Percentiles rank a stretch among this genome's conserved stretches.
phyloP scores from a whole-genome alignment of 2,797 vertebrate genomes.

The Hybognathus amarus region DNA sequence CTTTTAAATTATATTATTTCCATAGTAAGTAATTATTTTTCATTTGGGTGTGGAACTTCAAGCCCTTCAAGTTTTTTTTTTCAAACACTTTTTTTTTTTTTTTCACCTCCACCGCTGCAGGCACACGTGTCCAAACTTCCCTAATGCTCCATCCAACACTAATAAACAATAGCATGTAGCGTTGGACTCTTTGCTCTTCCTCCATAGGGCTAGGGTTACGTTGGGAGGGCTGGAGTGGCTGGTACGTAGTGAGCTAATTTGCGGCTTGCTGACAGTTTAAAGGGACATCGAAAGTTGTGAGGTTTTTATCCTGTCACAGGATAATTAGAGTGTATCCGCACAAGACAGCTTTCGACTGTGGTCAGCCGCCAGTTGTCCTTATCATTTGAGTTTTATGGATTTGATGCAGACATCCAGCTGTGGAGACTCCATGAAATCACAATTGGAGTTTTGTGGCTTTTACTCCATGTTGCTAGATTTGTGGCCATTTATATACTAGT shows the following conservation, averaged over 20 bases:
- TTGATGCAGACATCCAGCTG: conserved; percentile 9
- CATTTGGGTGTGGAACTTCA: background rate
- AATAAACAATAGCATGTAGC: conserved; percentile 56
- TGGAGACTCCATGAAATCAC: conserved; percentile 30
- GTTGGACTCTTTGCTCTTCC: conserved; percentile 46
- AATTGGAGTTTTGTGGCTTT: conserved; percentile 15
- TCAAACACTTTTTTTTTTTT: background rate
- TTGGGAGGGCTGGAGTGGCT: conserved; percentile 17
- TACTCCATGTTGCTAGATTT: background rate
- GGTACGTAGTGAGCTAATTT: conserved; percentile 64
- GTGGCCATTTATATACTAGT: background rate
- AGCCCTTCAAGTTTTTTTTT: background rate
- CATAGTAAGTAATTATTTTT: background rate
- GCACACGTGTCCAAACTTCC: conserved; percentile 42
- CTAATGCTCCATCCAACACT: conserved; percentile 46
- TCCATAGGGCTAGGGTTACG: conserved; percentile 33
- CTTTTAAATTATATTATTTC: background rate
- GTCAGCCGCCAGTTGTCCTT: conserved; percentile 7
- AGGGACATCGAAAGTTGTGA: conserved; percentile 63
- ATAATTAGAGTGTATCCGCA: conserved; percentile 50
- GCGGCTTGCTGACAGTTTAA: conserved; percentile 71
- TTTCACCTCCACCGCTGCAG: conserved; percentile 30
- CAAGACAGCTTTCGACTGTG: conserved; percentile 1
- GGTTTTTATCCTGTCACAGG: conserved; percentile 66
- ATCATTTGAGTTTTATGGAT: conserved; percentile 23